A percentile compares a stretch with the other conserved stretches of the same genome.
Evolutionary conservation across 2,888 invertebrate genomes (phyloP).

Genomic region (Mystacides longicornis): DNA sequence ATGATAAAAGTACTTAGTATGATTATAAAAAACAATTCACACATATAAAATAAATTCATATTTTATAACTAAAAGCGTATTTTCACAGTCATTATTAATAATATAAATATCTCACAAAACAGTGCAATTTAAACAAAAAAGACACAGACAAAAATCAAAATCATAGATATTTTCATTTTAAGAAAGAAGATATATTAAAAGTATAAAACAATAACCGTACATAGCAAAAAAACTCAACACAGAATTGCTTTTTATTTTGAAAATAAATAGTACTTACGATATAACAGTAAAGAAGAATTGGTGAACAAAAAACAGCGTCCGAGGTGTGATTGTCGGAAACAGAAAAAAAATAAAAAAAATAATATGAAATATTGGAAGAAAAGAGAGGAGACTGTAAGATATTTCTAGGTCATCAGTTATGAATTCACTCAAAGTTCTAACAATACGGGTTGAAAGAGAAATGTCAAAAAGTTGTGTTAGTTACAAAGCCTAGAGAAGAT

Average conservation of each 20-base stretch:
- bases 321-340: constrained; percentile 26
- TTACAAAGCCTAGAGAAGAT: no score
- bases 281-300: constrained; percentile 23
- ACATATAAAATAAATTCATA: no score
- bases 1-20: no score
- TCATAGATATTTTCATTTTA: background rate
- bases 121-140: no score
- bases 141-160: no score
- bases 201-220: background rate
- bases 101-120: no score
- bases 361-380: constrained; percentile 17
- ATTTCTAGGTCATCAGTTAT: constrained; percentile 6
- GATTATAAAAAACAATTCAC: no score
- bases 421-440: no score
- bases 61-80: no score
- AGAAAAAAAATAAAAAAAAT: constrained; percentile 24
- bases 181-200: background rate
- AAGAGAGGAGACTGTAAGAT: background rate
- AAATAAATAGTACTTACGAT: constrained; percentile 24
- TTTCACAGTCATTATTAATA: no score
- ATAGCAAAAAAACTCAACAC: constrained; percentile 3
- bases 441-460: no score
- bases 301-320: constrained; percentile 26
- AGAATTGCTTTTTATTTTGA: background rate
- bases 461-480: no score